Percentiles rank a stretch among this genome's conserved stretches.
Evolutionary conservation across 2,797 vertebrate species (phyloP).

Genomic region (Xiphorhynchus erythropygius): DNA sequence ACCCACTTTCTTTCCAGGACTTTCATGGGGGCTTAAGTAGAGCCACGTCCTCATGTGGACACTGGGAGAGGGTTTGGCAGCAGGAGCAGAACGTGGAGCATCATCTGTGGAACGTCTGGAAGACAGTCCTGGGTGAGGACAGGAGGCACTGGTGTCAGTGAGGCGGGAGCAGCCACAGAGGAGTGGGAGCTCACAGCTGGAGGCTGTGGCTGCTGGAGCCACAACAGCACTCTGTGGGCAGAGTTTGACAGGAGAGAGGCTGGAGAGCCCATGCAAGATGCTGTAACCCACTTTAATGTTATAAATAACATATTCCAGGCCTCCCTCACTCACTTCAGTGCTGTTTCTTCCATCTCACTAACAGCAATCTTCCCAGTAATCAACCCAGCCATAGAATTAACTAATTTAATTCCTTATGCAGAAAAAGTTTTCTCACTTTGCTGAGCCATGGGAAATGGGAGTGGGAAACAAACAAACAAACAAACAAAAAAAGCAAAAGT

Average conservation of each 20-base stretch:
- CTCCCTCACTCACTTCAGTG: background rate
- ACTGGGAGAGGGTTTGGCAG: background rate
- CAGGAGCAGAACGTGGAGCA: accelerated
- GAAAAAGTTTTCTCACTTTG: background rate
- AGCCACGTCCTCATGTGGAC: accelerated
- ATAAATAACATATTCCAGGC: constrained; percentile 18
- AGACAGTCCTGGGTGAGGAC: background rate
- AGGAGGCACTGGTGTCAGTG: background rate
- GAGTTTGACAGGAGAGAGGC: background rate
- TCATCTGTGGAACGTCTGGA: background rate
- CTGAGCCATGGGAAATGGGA: background rate
- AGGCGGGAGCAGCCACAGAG: background rate
- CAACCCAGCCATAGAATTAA: background rate
- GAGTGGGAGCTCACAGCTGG: background rate
- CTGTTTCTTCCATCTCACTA: background rate
- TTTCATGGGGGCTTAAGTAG: background rate
- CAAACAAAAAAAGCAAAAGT: background rate
- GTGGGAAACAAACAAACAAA: no score
- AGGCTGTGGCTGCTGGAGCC: background rate
- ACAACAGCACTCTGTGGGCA: background rate
- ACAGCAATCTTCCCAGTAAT: background rate
- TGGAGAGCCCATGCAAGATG: background rate
- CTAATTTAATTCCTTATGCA: background rate
- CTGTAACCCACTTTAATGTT: background rate
- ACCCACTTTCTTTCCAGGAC: background rate